Conservation (phyloP, 2,797 vertebrate species). For the Peromyscus melanophrys region DNA sequence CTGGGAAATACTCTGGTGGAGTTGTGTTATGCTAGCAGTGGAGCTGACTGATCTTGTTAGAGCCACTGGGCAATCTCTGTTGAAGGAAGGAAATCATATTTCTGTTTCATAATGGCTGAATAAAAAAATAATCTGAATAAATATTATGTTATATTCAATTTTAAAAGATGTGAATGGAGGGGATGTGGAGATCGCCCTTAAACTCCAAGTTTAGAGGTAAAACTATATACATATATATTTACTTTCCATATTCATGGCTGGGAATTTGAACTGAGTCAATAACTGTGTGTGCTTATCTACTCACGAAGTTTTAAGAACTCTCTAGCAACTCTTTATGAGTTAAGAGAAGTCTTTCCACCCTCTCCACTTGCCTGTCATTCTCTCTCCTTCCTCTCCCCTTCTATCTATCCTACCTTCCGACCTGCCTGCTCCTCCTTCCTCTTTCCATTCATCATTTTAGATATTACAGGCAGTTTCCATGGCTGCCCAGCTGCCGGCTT, state of each 20-base stretch:
- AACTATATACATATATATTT: neutral
- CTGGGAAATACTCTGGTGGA: slow-evolving; percentile 50
- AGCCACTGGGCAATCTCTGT: slow-evolving; percentile 57
- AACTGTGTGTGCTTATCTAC: neutral
- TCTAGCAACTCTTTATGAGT: slow-evolving; percentile 39
- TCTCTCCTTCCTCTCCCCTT: too few relatives aligned
- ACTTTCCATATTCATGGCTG: neutral
- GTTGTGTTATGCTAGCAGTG: neutral
- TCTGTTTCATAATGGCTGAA: slow-evolving; percentile 53
- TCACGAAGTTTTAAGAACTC: slow-evolving; percentile 10
- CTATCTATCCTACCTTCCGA: fast-evolving
- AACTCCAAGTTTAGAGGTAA: slow-evolving; percentile 23
- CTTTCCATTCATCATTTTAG: neutral
- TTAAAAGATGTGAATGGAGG: slow-evolving; percentile 30
- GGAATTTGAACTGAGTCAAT: neutral
- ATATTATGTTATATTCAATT: slow-evolving; percentile 41
- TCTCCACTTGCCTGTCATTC: too few relatives aligned
- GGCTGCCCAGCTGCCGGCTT: neutral
- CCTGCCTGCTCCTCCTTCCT: fast-evolving
- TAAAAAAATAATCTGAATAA: slow-evolving; percentile 69
- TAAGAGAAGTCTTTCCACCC: neutral
- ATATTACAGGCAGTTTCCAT: slow-evolving; percentile 7
- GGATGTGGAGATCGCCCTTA: neutral
- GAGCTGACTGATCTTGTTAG: slow-evolving; percentile 65
- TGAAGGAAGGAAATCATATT: slow-evolving; percentile 68